Base-by-base conservation (phyloP, 1,140 invertebrate genomes). In the Drosophila bipectinata region DNA sequence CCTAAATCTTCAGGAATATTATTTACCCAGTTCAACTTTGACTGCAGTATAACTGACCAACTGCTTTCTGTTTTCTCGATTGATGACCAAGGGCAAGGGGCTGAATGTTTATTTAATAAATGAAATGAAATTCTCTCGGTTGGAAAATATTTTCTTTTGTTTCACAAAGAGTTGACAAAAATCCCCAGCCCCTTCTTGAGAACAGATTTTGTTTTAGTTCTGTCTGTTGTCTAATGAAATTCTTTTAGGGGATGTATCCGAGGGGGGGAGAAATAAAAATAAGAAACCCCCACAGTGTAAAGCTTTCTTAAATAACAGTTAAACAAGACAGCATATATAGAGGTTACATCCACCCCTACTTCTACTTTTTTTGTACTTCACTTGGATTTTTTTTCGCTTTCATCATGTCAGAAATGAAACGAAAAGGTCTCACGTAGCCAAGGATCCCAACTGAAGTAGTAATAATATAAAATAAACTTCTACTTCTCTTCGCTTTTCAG, bases 91-190 rank as follows among this genome's bases (percentile, higher is more conserved):
- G 45, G 69, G 49, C 47, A 47, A 61, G 53, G 48, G 69, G 45
- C 47, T 37, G 62, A 82, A 82, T 79, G 66, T 82, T 78, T 81
- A 87, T 76, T 87, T 85, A 87, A 78, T 82, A 82, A 87, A 82
- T 62, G 64, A 87, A 87, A 75, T 64, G 52, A 45, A 69, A 49
- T 71, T 61, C 53, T 48, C 72, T 47, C 9, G 18, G 18, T 18
- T 45, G 48, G 52, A 55, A 52, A 45, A 76, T 24, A 69, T 66
- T 84, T 60, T 58, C 39, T 68, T 73, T 84, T 62, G 71, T 66
- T 62, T 74, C 48, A 55, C 41, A 62, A 48, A 28, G 32, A 52
- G 45, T 73, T 37, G 24, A 39, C 30, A 62, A 41, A 39, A 41
- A 39, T 14, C 28, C 24, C 6, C 15, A 9, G 15, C 7, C 15